phyloP scores from a whole-genome alignment of 2,113 vertebrate species.

The Eonycteris spelaea region DNA sequence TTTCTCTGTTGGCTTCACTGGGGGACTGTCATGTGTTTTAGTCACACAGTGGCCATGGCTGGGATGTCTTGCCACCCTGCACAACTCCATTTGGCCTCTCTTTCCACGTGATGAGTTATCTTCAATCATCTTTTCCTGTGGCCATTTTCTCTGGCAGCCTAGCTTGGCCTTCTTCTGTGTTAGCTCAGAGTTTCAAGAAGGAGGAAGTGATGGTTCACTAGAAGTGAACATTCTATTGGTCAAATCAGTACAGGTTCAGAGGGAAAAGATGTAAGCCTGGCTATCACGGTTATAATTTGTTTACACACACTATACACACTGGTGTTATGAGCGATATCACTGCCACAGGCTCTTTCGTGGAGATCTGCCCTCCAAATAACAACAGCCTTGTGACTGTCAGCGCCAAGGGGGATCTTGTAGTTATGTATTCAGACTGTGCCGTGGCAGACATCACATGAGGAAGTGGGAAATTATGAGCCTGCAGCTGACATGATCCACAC shows the following conservation, averaged over 20 bases:
- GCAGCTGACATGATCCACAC: background rate
- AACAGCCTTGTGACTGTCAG: background rate
- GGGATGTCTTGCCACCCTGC: background rate
- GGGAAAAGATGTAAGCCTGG: background rate
- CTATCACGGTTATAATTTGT: background rate
- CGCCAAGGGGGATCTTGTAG: background rate
- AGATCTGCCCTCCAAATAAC: background rate
- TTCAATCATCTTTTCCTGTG: background rate
- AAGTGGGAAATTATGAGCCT: too few species aligned
- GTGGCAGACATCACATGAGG: background rate
- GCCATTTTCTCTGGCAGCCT: background rate
- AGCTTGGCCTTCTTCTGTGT: background rate
- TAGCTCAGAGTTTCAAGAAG: background rate
- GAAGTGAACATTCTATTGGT: background rate
- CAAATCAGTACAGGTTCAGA: background rate
- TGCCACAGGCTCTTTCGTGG: background rate
- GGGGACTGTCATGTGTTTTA: background rate
- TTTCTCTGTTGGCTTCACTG: background rate
- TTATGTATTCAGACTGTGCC: background rate
- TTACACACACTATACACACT: background rate
- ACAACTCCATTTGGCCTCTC: background rate
- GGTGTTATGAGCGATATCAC: background rate
- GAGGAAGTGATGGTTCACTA: too few species aligned
- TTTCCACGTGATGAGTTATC: background rate
- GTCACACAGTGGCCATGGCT: background rate